Evolutionary conservation across 2,888 invertebrate species (phyloP).

Genomic region (Hirtodrosophila alboralis): DNA sequence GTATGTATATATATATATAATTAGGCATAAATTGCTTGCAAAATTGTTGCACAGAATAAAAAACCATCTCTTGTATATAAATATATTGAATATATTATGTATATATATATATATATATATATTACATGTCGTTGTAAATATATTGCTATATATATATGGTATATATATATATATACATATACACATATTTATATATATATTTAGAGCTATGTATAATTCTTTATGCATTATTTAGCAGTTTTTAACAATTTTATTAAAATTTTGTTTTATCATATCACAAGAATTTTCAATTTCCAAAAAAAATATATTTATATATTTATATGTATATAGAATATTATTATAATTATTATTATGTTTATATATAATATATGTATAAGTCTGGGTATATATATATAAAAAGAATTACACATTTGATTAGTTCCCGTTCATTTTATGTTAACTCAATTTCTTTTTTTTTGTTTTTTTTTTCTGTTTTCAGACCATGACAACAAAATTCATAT

Average conservation of each 20-base stretch:
- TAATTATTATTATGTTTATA: too few relatives aligned
- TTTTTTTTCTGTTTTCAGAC: too few relatives aligned
- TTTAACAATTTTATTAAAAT: constrained; percentile 73
- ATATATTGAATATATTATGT: constrained; percentile 73
- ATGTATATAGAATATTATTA: constrained; percentile 7
- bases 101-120: constrained; percentile 43
- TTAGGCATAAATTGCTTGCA: constrained; percentile 34
- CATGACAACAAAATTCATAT: constrained; percentile 63
- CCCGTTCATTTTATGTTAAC: constrained; percentile 58
- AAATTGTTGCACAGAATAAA: constrained; percentile 46
- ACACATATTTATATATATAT: constrained; percentile 12
- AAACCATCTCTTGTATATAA: constrained; percentile 67
- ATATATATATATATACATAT: constrained; percentile 17
- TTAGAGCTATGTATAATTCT: constrained; percentile 21
- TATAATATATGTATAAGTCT: constrained; percentile 15
- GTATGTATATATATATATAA: constrained; percentile 11
- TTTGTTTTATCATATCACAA: constrained; percentile 77
- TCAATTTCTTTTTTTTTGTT: too few relatives aligned
- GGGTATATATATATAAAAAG: constrained; percentile 38
- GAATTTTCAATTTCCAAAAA: constrained; percentile 77
- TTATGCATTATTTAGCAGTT: constrained; percentile 54
- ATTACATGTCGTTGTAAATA: constrained; percentile 16
- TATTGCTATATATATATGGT: constrained; percentile 31
- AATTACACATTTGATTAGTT: constrained; percentile 66
- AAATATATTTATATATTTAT: constrained; percentile 33